Base-by-base conservation (phyloP, 1,140 invertebrate genomes). In the Eufriesea mexicana region DNA sequence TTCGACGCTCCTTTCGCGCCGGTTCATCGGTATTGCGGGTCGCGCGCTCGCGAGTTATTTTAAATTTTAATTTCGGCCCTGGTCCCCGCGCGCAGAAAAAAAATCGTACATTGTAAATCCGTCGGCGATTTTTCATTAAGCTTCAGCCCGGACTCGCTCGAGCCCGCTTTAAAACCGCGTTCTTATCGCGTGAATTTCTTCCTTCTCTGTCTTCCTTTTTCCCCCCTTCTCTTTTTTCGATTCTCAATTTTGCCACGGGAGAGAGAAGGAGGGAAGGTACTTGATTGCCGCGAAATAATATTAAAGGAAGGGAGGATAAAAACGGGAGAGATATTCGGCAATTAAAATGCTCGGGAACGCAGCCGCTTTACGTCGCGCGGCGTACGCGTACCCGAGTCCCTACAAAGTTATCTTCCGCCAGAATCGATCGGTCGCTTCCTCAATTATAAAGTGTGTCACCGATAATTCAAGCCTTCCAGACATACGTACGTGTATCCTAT, bases 21-120 rank as follows among this genome's bases (percentile, higher is more conserved):
- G 67, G 67, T 49, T 73, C 76, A 59, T 79, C 76, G 64, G 62
- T 42, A 54, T 54, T 25, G 45, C 68, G 49, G 10, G 28, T 10
- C 7, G 42, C 45, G 18, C 42, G 18, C 35, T 42, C 54, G 25
- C 79, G 61, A 66, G 73, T 82, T 82, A 82, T 82, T 82, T 82
- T 82, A 67, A 76, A 82, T 82, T 82, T 82, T 82, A 76, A 82
- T 82, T 82, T 82, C 62, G 6, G 2, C 5, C 45, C 47, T n/a
- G 9, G 25, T 23, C 20, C 72, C 20, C 49, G 51, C 8, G 54
- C 62, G 45, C 8, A 14, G 2, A 6, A 45, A 25, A 59, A 57
- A 68, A 82, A 76, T 57, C 54, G 14, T 51, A 28, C 73, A 67
- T 5, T 49, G 62, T 57, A 82, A 68, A 82, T 82, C 25, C 73